Base-by-base conservation (phyloP, 2,797 vertebrate genomes). In the Pseudomugil gertrudae region DNA sequence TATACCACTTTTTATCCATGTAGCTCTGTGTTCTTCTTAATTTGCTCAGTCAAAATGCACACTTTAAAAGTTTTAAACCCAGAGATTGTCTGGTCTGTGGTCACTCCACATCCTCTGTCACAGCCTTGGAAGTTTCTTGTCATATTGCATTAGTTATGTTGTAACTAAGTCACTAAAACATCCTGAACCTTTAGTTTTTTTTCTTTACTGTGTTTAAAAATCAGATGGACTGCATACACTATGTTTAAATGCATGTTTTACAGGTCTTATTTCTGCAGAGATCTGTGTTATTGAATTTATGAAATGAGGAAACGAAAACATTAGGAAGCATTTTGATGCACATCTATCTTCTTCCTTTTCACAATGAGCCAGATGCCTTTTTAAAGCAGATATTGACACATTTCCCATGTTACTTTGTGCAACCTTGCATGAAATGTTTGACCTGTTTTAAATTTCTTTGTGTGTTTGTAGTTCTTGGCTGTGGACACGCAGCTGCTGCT, bases 401-500 rank as follows among this genome's bases (percentile, higher is more conserved):
- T 40, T 40, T 19, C 15, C 15, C 38, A 15, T 19, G 17, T 6
- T 33, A 17, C 7, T n/a, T 21, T 29, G 19, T 30, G 11, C 33
- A 27, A 29, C 9, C 29, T 8, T 43, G 57, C 27, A 54, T 43
- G 9, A 3, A 48, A 11, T 48, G 23, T 57, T 67, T 72, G 21
- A 74, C 48, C 48, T 5, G 15, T 9, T 47, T 26, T 71, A 27
- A 52, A 59, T 66, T 19, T 71, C 13, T 13, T 7, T 67, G 10
- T 69, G 3, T 64, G 35, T 84, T 77, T 1, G n/a, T 87, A 97
- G 96, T 97, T 96, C 88, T 86, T 98, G 91, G 96, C 96, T 0
- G 95, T 98, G 88, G 96, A 98, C 85, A 97, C 96, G 0, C 96
- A 97, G 89, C 84, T 97, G 87, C 93, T 98, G 63, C 92, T 98